A percentile compares a stretch with the other conserved stretches of the same genome.
Conservation (phyloP, 2,888 invertebrate genomes). For the Mesochorus sp. region DNA sequence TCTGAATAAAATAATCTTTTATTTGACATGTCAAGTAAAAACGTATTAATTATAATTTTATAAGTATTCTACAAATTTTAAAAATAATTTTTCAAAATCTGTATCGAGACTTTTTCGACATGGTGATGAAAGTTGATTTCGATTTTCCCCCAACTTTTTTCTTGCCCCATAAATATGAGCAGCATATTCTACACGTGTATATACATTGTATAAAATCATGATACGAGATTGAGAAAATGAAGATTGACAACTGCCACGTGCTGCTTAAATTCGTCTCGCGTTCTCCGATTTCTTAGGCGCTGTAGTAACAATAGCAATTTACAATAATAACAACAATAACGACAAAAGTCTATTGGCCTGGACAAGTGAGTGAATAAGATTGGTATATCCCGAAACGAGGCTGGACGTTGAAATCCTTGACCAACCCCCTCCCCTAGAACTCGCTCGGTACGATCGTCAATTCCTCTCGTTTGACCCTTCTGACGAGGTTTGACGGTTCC, state of each 20-base stretch:
- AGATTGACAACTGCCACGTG: constrained; percentile 75
- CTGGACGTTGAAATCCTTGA: background rate
- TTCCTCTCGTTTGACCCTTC: constrained; percentile 49
- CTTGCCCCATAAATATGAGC: too few species aligned
- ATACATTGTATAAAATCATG: constrained; percentile 8
- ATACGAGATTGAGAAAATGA: constrained; percentile 66
- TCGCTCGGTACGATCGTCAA: background rate
- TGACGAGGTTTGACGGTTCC: constrained; percentile 38
- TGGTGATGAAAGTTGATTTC: too few species aligned
- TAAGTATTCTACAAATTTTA: too few species aligned
- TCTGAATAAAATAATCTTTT: too few species aligned
- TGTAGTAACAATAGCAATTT: background rate
- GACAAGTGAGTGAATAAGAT: constrained; percentile 4
- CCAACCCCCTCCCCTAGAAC: background rate
- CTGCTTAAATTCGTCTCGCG: constrained; percentile 52
- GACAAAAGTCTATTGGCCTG: constrained; percentile 10
- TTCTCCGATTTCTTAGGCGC: constrained; percentile 19
- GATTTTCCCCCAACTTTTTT: too few species aligned
- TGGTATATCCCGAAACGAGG: constrained; percentile 13
- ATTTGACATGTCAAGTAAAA: too few species aligned
- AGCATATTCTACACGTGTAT: constrained; percentile 21
- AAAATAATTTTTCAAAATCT: too few species aligned
- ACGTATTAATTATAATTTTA: too few species aligned
- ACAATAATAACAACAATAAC: constrained; percentile 11
- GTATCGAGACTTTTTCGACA: too few species aligned